phyloP scores from a whole-genome alignment of 2,797 vertebrate genomes.

The Manis crassicaudata region DNA sequence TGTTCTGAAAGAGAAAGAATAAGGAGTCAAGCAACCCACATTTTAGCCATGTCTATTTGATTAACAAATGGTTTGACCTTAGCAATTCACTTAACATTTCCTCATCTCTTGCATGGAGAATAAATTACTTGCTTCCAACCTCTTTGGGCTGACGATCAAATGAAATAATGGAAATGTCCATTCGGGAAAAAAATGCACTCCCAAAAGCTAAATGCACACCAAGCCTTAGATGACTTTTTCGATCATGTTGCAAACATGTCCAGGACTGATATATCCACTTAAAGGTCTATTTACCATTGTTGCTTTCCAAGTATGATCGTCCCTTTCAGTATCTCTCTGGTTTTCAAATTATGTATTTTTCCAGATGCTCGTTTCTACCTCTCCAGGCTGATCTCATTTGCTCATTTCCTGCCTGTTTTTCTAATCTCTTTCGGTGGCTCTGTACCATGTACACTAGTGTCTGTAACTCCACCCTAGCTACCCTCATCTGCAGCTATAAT shows the following conservation, averaged over 20 bases:
- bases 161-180: conserved; percentile 50
- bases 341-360: conserved; percentile 68
- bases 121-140: neutral
- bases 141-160: neutral
- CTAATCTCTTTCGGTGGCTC: conserved; percentile 32
- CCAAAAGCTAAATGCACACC: neutral
- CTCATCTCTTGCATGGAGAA: conserved; percentile 37
- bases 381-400: conserved; percentile 73
- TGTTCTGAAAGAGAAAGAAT: neutral
- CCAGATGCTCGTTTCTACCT: conserved; percentile 57
- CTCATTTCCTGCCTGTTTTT: conserved; percentile 68
- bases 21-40: neutral
- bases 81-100: neutral
- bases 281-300: neutral
- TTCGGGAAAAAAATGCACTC: neutral
- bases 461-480: conserved; percentile 39
- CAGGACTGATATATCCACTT: neutral
- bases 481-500: conserved; percentile 71
- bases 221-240: neutral
- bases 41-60: conserved; percentile 25
- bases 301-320: conserved; percentile 53
- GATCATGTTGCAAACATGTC: conserved; percentile 29
- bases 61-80: neutral
- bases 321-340: neutral
- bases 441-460: neutral